A percentile compares a stretch with the other conserved stretches of the same genome.
Evolutionary conservation across 2,888 invertebrate genomes (phyloP).

Genomic region (Mystacides longicornis): DNA sequence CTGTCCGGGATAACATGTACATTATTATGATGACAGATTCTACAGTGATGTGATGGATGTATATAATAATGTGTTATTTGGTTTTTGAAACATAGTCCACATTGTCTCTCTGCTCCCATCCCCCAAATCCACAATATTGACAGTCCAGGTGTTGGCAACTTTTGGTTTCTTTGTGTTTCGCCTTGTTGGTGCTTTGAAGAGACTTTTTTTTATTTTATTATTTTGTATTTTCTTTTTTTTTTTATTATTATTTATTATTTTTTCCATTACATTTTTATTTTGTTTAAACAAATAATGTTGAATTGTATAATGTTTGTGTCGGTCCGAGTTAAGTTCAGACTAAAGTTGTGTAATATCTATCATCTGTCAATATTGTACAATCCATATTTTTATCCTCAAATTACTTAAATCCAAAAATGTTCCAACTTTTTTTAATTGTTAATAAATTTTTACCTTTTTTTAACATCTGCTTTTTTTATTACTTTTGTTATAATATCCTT

Average conservation of each 20-base stretch:
- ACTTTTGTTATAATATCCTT: slow-evolving; percentile 18
- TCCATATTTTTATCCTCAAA: slow-evolving; percentile 14
- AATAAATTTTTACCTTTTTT: slow-evolving; percentile 25
- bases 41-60: no score
- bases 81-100: not conserved
- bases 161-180: slow-evolving; percentile 35
- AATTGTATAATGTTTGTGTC: slow-evolving; percentile 19
- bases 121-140: slow-evolving; percentile 40
- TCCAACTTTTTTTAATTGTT: slow-evolving; percentile 19
- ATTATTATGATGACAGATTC: no score
- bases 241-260: slow-evolving; percentile 32
- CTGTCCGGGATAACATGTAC: no score
- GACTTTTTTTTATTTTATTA: slow-evolving; percentile 37
- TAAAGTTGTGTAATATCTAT: slow-evolving; percentile 12
- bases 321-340: slow-evolving; percentile 8
- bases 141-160: slow-evolving; percentile 46
- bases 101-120: not conserved
- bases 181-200: slow-evolving; percentile 33
- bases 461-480: slow-evolving; percentile 20
- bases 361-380: slow-evolving; percentile 26
- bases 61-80: not conserved
- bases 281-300: slow-evolving; percentile 34
- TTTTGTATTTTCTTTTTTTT: slow-evolving; percentile 8
- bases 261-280: not conserved
- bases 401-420: slow-evolving; percentile 22